Percentiles rank a stretch among this genome's conserved stretches.
Evolutionary conservation across 2,797 vertebrate species (phyloP).

Genomic region (Spinus pinus): DNA sequence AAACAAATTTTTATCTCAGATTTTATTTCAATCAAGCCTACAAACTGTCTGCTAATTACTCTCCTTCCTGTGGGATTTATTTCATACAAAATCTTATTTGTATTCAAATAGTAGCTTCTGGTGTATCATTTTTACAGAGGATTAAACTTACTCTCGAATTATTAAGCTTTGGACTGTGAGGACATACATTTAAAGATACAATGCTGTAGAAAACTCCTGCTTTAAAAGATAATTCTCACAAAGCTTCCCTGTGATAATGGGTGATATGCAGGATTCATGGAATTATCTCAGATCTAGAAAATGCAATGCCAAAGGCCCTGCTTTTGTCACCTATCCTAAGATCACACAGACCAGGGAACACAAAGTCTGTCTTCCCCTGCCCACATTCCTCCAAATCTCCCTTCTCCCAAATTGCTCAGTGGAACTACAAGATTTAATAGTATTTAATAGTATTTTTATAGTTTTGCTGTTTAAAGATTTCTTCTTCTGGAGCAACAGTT

Average conservation of each 20-base stretch:
- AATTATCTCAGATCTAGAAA: neutral
- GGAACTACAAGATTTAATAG: neutral
- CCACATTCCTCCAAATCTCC: neutral
- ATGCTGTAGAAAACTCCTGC: neutral
- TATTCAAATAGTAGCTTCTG: neutral
- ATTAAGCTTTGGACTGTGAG: neutral
- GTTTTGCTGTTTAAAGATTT: neutral
- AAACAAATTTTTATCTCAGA: neutral
- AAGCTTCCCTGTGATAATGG: neutral
- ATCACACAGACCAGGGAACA: neutral
- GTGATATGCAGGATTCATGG: neutral
- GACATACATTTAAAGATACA: neutral
- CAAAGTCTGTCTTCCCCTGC: neutral
- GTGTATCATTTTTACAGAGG: neutral
- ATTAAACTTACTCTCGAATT: neutral
- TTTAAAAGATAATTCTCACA: neutral
- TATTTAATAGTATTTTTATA: neutral
- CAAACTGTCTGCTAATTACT: neutral
- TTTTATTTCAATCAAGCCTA: slow-evolving; percentile 8
- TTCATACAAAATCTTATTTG: neutral
- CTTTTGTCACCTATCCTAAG: neutral
- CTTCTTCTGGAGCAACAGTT: neutral
- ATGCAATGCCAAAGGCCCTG: neutral
- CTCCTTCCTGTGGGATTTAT: neutral
- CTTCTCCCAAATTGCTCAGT: neutral